Evolutionary conservation across 2,888 invertebrate genomes (phyloP), one percentile per base, ranked within the genome.

Genomic region (Drosophila melanosoma): DNA sequence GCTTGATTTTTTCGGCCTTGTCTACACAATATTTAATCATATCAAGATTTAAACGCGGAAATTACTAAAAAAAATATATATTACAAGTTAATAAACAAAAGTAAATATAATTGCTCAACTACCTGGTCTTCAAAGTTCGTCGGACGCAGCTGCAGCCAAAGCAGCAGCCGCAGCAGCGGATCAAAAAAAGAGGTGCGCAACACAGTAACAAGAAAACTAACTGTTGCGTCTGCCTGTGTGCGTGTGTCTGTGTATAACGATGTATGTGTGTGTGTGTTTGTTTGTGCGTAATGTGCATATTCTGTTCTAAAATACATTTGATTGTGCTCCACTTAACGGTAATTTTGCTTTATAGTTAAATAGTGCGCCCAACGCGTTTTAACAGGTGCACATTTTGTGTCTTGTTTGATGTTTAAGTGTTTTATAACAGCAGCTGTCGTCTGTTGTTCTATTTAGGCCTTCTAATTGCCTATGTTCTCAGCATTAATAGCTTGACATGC

Each of bases 121-220:
- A 78, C 76, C 81, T 80, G 77, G 80, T 76, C 59, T 51, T 26
- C 29, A 33, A 59, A 63, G 58, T 76, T 76, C 61, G 53, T 53
- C 57, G 60, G 48, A 53, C 56, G 76, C 65, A 58, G 60, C 56
- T 29, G 29, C 29, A 29, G 29, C 29, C 29, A 29, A 5, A 68
- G 32, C 10, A 54, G 49, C 32, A 40, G 32, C 10, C 51, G 45
- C 32, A 40, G 26, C 15, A 57, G 56, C 38, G 48, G 38, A 73
- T 49, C 40, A 51, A 45, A 62, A 45, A 62, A n/a, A 67, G 23
- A 75, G 54, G 65, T 70, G 63, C 53, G 71, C 51, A 81, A 61
- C 53, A 60, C 56, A 20, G 38, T 56, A 48, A 74, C 49, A 69
- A 52, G 48, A 65, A 62, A 67, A 64, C 73, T 81, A 81, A 77